Percentiles rank a stretch among this genome's conserved stretches.
These are phyloP conservation scores for Caenorhabditis panamensis DNA, from an alignment of 2,888 invertebrate species.

Conservation along the genomic window DNA sequence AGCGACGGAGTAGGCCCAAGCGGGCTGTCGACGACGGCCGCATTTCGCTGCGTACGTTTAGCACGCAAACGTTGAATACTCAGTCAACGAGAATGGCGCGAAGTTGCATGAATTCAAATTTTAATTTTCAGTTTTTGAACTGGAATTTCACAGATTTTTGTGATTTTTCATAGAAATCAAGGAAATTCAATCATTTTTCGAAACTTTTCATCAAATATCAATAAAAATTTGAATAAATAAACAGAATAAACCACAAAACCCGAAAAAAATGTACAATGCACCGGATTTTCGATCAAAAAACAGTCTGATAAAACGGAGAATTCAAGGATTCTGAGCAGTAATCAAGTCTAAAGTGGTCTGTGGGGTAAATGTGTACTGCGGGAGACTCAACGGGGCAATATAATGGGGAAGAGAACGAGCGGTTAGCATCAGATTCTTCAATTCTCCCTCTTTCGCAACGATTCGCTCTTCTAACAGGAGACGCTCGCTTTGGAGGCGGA, in stretches of 20 bases:
- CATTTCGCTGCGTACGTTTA: constrained; percentile 24
- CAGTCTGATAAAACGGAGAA: not conserved
- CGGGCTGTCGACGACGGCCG: not conserved
- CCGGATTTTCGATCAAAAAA: not conserved
- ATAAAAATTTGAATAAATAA: no score
- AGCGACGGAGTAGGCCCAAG: constrained; percentile 27
- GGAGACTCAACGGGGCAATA: not conserved
- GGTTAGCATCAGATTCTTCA: constrained; percentile 41
- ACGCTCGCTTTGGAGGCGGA: constrained; percentile 57
- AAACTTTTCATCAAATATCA: no score
- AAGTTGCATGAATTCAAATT: constrained; percentile 5
- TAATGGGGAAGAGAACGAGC: not conserved
- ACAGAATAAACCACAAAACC: no score
- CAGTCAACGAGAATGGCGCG: constrained; percentile 27
- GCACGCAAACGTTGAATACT: constrained; percentile 33
- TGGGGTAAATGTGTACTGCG: not conserved
- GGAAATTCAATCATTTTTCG: no score
- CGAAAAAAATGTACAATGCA: no score
- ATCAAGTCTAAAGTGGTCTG: not conserved
- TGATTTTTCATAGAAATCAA: no score
- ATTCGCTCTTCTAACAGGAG: constrained; percentile 48
- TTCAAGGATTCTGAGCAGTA: constrained; percentile 2
- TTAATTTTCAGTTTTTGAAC: not conserved
- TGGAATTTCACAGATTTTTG: not conserved
- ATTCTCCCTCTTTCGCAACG: constrained; percentile 52